These are phyloP conservation scores for Acrobasis repandana DNA, from an alignment of 2,888 invertebrate genomes.

Conservation along the genomic window DNA sequence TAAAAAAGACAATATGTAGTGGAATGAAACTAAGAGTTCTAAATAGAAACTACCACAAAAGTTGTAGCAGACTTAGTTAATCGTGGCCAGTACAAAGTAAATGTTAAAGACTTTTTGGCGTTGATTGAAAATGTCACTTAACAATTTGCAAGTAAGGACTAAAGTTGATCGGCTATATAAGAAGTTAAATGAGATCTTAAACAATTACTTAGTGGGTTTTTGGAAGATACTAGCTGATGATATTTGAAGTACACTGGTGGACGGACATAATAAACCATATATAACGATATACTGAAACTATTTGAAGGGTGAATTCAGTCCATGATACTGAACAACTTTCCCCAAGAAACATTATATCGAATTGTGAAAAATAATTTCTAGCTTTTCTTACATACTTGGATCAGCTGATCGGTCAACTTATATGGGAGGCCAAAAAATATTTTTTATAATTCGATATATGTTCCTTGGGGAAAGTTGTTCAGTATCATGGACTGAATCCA, in stretches of 20 bases:
- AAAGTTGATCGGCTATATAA: background rate
- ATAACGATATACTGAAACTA: no score
- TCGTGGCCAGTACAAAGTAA: conserved; percentile 17
- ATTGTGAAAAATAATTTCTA: no score
- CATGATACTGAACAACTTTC: no score
- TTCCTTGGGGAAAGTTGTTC: no score
- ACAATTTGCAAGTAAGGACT: background rate
- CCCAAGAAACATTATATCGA: no score
- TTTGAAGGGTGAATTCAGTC: no score
- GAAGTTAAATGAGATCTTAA: background rate
- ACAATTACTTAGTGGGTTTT: conserved; percentile 16
- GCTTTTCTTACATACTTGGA: no score
- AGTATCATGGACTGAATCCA: no score
- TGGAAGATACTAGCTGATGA: background rate
- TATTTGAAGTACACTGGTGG: conserved; percentile 2
- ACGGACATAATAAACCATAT: no score
- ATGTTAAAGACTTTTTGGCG: conserved; percentile 5
- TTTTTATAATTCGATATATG: no score
- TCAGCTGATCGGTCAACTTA: no score
- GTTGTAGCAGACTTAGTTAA: conserved; percentile 11
- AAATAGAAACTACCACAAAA: background rate
- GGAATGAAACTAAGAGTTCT: background rate
- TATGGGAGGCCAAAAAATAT: no score
- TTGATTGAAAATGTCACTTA: conserved; percentile 10
- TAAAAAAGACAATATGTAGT: background rate